Evolutionary conservation across 2,113 vertebrate genomes (phyloP).

Genomic region (Murina feae): DNA sequence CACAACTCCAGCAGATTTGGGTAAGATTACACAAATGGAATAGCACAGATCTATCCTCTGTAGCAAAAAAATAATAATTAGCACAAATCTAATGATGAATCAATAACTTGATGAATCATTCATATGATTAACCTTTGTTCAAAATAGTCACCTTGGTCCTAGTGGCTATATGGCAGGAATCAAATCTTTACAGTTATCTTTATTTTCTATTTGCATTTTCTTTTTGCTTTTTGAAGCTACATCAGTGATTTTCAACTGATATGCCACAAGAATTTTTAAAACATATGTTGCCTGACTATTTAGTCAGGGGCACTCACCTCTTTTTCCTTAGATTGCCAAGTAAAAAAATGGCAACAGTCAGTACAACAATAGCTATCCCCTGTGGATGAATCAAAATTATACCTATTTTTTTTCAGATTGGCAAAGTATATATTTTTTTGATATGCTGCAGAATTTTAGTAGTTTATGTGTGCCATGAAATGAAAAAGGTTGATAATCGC

Average conservation of each 20-base stretch:
- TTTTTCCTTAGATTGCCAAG: neutral
- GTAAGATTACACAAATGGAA: neutral
- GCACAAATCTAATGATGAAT: neutral
- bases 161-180: neutral
- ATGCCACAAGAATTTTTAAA: neutral
- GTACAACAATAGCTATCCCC: neutral
- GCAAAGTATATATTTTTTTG: neutral
- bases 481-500: neutral
- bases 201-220: neutral
- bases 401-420: neutral
- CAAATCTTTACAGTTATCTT: neutral
- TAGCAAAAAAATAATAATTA: neutral
- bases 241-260: neutral
- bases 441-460: neutral
- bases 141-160: constrained; percentile 7
- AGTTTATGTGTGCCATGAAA: neutral
- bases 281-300: neutral
- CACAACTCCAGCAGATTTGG: neutral
- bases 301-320: neutral
- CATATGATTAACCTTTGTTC: neutral
- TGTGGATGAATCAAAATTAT: neutral
- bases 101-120: too few relatives aligned
- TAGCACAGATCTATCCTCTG: neutral
- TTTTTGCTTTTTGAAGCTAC: neutral
- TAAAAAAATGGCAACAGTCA: neutral